Base-by-base conservation (phyloP, 2,113 vertebrate species). In the Tenebrosternarchus preto region DNA sequence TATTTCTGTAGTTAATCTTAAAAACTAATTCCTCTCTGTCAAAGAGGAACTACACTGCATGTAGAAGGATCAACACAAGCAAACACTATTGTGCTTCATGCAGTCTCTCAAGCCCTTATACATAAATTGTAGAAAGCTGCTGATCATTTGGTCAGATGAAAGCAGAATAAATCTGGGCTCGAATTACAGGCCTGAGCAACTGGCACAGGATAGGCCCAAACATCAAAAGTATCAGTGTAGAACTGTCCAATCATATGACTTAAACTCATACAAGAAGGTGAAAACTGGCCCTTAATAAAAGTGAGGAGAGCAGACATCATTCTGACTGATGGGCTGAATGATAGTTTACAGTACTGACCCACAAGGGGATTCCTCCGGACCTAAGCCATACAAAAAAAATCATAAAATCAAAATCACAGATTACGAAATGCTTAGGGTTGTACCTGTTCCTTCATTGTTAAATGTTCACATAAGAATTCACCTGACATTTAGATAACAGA, bases 111-210 rank as follows among this genome's bases (percentile, higher is more conserved):
- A n/a, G n/a, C n/a, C n/a, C n/a, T n/a, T n/a, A n/a, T n/a, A n/a
- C n/a, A n/a, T n/a, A 63, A 60, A 46, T 22, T 39, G 12, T n/a
- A 74, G 6, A 9, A 79, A 39, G 22, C 83, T 83, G 80, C 84
- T 76, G 85, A 76, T 68, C 53, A 19, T 87, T 73, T 80, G 72
- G 76, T 29, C 69, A 79, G 68, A 88, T 89, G 73, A 86, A 91
- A 85, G 84, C n/a, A 1, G 57, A 85, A 56, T 53, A 29, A 84
- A 80, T 86, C 83, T 84, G n/a, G 88, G 75, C 61, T 84, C n/a
- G 83, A 84, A 86, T 84, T 86, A 77, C 55, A 83, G 72, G 68
- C 75, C 57, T 82, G 63, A 27, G 19, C 59, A 72, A 16, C 39
- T 83, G 71, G 73, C 78, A 87, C 81, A 46, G 57, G 50, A 67